Base-by-base conservation (phyloP, 2,797 vertebrate genomes). In the Leontocebus nigricollis region DNA sequence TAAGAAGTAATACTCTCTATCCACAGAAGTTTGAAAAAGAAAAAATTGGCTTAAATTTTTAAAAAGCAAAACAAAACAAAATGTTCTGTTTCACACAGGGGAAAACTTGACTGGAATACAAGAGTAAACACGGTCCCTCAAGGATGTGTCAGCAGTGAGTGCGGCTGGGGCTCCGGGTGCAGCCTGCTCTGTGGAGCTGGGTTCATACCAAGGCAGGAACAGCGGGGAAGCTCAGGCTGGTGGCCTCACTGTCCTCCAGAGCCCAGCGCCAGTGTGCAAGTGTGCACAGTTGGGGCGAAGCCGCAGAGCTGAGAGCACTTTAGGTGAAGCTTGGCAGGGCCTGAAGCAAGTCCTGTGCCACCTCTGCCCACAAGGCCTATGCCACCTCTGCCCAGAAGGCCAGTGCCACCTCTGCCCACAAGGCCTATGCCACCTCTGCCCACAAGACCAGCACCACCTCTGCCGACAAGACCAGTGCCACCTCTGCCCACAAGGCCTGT, bases 61-160 rank as follows among this genome's bases (percentile, higher is more conserved):
- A 8, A 41, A 39, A 46, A 39, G 33, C 46, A 36, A 48, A 94
- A 50, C 15, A 59, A 81, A 93, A 57, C 67, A 44, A 92, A 94
- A 24, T 7, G 15, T 52, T 64, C 86, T 19, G 13, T 92, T 84
- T 88, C 86, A 75, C n/a, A 10, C 30, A 11, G 93, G 48, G 61
- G 39, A 84, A 94, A 70, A 5, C 22, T 70, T 61, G 61, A 90
- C 33, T 36, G 52, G 80, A 59, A 50, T 59, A 39, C 11, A 10
- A 44, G 59, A 36, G 7, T 9, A 20, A 27, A 52, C 9, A 1
- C 1, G 14, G 84, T 46, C 67, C 39, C 26, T 2, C 2, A 46
- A 59, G 70, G 80, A 36, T 0, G 0, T 3, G 2, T 48, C 27
- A 19, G 57, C 0, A 0, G 3, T 2, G 1, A 0, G 11, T 12